A percentile compares a stretch with the other conserved stretches of the same genome.
Conservation (phyloP, 2,113 vertebrate genomes). For the Diadophis punctatus region DNA sequence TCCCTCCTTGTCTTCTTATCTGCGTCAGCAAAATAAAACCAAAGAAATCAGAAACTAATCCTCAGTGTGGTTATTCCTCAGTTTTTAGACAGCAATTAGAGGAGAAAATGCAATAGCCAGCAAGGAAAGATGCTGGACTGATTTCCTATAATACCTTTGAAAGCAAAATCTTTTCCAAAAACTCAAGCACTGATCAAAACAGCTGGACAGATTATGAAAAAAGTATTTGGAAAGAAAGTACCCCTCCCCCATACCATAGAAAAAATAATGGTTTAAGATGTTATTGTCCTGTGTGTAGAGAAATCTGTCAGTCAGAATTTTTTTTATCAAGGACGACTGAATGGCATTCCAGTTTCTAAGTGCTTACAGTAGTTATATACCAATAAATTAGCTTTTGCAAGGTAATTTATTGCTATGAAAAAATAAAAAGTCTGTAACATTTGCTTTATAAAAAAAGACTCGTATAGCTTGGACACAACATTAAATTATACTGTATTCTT, state of each 20-base stretch:
- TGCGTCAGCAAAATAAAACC: constrained; percentile 63
- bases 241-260: not conserved
- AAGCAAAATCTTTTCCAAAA: not conserved
- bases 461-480: not conserved
- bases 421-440: not conserved
- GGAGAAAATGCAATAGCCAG: not conserved
- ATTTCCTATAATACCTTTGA: accelerated
- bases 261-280: not conserved
- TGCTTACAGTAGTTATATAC: not conserved
- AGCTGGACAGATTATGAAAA: constrained; percentile 9
- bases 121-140: not conserved
- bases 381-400: not conserved
- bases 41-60: not conserved
- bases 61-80: not conserved
- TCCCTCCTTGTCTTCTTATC: constrained; percentile 96
- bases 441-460: not conserved
- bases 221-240: not conserved
- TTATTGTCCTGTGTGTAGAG: not conserved
- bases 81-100: not conserved
- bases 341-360: not conserved
- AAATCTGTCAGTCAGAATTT: not conserved
- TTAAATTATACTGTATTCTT: not conserved
- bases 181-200: not conserved
- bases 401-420: not conserved
- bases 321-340: not conserved